These are phyloP conservation scores for Melanotaenia parkinsoni DNA, from an alignment of 2,797 vertebrate species.

Conservation along the genomic window DNA sequence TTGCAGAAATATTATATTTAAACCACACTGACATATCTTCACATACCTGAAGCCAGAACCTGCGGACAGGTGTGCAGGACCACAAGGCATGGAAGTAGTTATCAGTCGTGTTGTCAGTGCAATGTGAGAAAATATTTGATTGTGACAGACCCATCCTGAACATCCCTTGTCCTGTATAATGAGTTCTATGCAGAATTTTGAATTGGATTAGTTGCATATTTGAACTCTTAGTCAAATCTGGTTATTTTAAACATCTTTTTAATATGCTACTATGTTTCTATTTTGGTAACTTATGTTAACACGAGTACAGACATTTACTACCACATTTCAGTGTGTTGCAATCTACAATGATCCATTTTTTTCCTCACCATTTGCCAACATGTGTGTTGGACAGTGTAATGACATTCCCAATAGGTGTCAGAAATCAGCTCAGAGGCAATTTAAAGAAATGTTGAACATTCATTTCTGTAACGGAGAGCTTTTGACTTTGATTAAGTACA, in stretches of 20 bases:
- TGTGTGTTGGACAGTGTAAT: conserved; percentile 33
- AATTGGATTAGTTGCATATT: too few relatives aligned
- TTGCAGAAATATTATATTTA: too few relatives aligned
- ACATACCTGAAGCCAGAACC: too few relatives aligned
- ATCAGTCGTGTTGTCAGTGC: too few relatives aligned
- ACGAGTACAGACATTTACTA: conserved; percentile 35
- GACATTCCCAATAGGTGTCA: conserved; percentile 12
- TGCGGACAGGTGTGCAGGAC: too few relatives aligned
- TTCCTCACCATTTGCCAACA: conserved; percentile 61
- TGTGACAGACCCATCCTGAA: too few relatives aligned
- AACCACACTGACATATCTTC: too few relatives aligned
- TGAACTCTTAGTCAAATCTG: conserved; percentile 6
- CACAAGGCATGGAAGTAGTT: too few relatives aligned
- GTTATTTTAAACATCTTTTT: conserved; percentile 25
- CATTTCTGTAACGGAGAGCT: conserved; percentile 18
- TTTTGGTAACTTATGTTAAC: conserved; percentile 8
- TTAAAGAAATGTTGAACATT: conserved; percentile 44
- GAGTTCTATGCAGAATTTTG: too few relatives aligned
- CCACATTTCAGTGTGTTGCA: conserved; percentile 30
- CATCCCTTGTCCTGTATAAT: too few relatives aligned
- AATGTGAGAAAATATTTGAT: too few relatives aligned
- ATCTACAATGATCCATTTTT: conserved; percentile 53
- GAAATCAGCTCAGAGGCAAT: conserved; percentile 43
- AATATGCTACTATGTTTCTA: conserved; percentile 25
- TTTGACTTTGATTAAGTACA: conserved; percentile 35